Conservation (phyloP, 2,888 invertebrate species). For the Acanthopleura granulata region DNA sequence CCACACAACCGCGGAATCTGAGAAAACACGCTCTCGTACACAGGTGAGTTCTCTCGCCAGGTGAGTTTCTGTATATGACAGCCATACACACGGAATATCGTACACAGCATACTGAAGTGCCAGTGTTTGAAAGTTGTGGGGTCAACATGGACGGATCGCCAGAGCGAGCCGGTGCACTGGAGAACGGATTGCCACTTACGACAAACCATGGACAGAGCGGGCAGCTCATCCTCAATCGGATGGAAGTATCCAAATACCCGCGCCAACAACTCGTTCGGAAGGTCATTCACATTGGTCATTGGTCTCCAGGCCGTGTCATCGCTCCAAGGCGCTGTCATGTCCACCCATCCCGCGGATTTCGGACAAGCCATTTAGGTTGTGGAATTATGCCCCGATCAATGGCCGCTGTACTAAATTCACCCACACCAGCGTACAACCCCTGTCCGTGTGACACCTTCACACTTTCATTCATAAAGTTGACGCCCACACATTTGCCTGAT, state of each 20-base stretch:
- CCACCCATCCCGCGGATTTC: background rate
- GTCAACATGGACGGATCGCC: slow-evolving; percentile 46
- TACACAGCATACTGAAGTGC: slow-evolving; percentile 47
- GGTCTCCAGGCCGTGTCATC: background rate
- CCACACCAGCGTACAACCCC: background rate
- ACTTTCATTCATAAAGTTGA: background rate
- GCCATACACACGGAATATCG: slow-evolving; percentile 49
- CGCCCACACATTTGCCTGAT: slow-evolving; percentile 2
- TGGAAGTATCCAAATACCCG: slow-evolving; percentile 47
- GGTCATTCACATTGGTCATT: slow-evolving; percentile 34
- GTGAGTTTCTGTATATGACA: slow-evolving; percentile 48
- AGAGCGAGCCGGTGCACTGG: slow-evolving; percentile 41
- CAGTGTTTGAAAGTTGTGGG: slow-evolving; percentile 39
- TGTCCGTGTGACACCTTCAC: slow-evolving; percentile 9
- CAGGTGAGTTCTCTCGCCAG: slow-evolving; percentile 52
- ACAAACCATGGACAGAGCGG: slow-evolving; percentile 46
- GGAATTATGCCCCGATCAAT: background rate
- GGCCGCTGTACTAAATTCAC: background rate
- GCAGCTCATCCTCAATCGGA: slow-evolving; percentile 47
- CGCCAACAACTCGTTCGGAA: slow-evolving; percentile 48
- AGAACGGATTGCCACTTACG: slow-evolving; percentile 49
- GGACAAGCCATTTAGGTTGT: background rate
- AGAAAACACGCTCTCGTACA: slow-evolving; percentile 50
- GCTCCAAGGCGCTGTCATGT: background rate
- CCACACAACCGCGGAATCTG: slow-evolving; percentile 43